Conservation (phyloP, 1,140 invertebrate genomes). For the Drosophila micromelanica region DNA sequence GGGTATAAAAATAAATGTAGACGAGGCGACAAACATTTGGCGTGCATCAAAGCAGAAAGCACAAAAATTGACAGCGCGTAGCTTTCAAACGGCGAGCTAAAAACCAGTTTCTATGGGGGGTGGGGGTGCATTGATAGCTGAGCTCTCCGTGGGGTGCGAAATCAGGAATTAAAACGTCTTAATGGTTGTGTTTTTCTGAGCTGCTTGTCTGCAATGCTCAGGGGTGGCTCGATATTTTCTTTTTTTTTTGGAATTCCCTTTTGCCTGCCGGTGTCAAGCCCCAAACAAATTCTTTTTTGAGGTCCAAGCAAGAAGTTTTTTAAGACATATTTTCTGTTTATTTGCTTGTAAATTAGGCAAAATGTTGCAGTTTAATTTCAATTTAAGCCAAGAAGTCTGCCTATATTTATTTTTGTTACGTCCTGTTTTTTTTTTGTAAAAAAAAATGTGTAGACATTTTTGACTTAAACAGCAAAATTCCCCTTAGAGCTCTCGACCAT, state of each 20-base stretch:
- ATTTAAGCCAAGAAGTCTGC: constrained; percentile 9
- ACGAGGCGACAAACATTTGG: constrained; percentile 29
- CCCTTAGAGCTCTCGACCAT: too few species aligned
- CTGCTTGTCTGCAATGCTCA: constrained; percentile 25
- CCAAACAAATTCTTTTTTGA: constrained; percentile 4
- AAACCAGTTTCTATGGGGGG: constrained; percentile 15
- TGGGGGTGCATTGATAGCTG: constrained; percentile 6
- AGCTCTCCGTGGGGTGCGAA: constrained; percentile 71
- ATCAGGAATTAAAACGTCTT: constrained; percentile 83
- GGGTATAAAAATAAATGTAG: constrained; percentile 21
- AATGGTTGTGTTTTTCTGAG: constrained; percentile 76
- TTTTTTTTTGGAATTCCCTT: constrained; percentile 4
- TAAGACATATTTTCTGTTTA: constrained; percentile 51
- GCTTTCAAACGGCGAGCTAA: constrained; percentile 50
- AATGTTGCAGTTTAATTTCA: constrained; percentile 52
- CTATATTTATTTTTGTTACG: too few species aligned
- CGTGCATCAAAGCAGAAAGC: constrained; percentile 49
- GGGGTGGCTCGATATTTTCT: constrained; percentile 27
- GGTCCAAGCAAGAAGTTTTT: constrained; percentile 2
- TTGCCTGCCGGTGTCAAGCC: constrained; percentile 2
- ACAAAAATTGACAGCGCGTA: constrained; percentile 68
- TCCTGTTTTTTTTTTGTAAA: too few species aligned
- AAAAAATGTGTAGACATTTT: too few species aligned
- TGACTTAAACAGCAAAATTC: too few species aligned
- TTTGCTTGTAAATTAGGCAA: constrained; percentile 83